phyloP scores from a whole-genome alignment of 2,113 vertebrate genomes.

The Hippocampus guttulatus region DNA sequence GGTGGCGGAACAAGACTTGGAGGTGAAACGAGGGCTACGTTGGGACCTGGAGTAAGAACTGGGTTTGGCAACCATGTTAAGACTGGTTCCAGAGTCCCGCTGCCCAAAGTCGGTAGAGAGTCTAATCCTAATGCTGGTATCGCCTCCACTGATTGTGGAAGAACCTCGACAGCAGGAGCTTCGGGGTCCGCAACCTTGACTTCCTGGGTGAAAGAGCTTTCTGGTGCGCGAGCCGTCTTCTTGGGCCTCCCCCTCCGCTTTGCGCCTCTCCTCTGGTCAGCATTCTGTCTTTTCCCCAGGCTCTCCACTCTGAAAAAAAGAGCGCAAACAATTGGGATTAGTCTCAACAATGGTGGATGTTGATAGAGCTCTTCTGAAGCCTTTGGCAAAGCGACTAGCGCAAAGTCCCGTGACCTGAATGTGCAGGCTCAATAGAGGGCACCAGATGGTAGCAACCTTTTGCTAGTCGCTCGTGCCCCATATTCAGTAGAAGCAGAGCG shows the following conservation, averaged over 20 bases:
- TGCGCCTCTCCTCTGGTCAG: constrained; percentile 42
- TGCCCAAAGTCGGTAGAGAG: constrained; percentile 17
- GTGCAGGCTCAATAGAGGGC: constrained; percentile 43
- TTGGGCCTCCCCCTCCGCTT: constrained; percentile 67
- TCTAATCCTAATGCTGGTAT: constrained; percentile 17
- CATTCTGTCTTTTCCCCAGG: constrained; percentile 55
- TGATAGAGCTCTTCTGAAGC: constrained; percentile 32
- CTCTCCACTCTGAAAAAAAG: constrained; percentile 61
- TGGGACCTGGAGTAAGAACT: background rate
- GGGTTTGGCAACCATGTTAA: background rate
- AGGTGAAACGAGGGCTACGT: constrained; percentile 4
- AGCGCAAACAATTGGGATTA: constrained; percentile 17
- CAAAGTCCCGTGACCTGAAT: constrained; percentile 61
- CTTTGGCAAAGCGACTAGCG: constrained; percentile 49
- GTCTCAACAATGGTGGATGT: constrained; percentile 19
- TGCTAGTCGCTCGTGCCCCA: constrained; percentile 58
- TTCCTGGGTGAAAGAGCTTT: constrained; percentile 29
- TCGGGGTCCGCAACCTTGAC: constrained; percentile 22
- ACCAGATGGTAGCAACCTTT: constrained; percentile 50
- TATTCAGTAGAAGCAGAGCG: constrained; percentile 51
- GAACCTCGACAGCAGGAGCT: constrained; percentile 25
- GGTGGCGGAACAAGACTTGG: constrained; percentile 8
- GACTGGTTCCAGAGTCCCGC: background rate
- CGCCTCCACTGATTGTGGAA: constrained; percentile 27
- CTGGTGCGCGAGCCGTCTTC: constrained; percentile 39